Conservation (phyloP, 2,888 invertebrate species). For the Lamproptera curius region DNA sequence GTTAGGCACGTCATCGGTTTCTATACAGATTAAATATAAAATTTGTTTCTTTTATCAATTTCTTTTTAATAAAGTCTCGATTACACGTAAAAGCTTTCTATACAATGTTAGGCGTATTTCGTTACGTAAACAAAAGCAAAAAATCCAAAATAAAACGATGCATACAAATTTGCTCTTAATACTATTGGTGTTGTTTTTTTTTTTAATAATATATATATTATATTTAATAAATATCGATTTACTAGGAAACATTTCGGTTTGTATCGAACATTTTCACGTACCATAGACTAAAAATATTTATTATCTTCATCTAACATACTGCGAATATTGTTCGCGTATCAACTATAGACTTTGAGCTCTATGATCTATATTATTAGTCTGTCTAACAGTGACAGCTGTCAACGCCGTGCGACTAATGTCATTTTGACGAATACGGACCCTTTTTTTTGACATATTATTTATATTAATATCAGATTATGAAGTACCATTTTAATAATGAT, state of each 20-base stretch:
- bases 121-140: constrained; percentile 11
- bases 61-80: not conserved
- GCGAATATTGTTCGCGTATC: constrained; percentile 11
- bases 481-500: too few relatives aligned
- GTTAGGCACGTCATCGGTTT: constrained; percentile 36
- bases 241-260: not conserved
- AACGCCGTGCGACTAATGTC: not conserved
- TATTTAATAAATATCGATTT: not conserved
- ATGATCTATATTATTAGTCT: constrained; percentile 19
- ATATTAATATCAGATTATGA: too few relatives aligned
- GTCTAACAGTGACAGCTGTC: constrained; percentile 4
- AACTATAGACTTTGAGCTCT: constrained; percentile 25
- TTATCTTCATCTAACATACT: not conserved
- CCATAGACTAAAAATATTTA: not conserved
- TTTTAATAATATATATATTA: not conserved
- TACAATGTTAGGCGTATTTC: constrained; percentile 16
- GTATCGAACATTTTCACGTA: not conserved
- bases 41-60: constrained; percentile 3
- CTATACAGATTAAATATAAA: constrained; percentile 17
- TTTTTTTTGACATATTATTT: too few relatives aligned
- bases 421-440: too few relatives aligned
- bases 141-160: constrained; percentile 4
- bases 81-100: constrained; percentile 15
- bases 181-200: constrained; percentile 9
- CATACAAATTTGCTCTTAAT: constrained; percentile 16